Percentiles rank a stretch among this genome's conserved stretches.
Evolutionary conservation across 2,888 invertebrate genomes (phyloP).

Genomic region (Ophonus ardosiacus): DNA sequence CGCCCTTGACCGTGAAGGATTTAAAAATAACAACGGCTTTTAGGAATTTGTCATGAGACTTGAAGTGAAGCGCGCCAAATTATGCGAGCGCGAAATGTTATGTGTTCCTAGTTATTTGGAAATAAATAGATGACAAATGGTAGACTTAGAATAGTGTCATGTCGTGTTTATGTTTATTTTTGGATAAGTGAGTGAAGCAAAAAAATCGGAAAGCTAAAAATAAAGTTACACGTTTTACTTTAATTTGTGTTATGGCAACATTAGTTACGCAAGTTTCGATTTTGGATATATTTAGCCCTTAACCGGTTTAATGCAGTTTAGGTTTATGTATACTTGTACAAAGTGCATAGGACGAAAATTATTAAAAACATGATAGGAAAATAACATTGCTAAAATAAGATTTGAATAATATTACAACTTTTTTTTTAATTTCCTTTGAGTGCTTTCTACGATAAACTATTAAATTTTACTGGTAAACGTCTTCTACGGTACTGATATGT

Average conservation of each 20-base stretch:
- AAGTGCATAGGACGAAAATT: not conserved
- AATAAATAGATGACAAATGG: not conserved
- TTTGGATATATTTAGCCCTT: not conserved
- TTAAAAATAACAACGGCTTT: constrained; percentile 2
- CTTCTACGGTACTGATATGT: too few species aligned
- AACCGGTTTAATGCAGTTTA: not conserved
- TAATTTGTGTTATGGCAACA: not conserved
- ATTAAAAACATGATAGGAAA: not conserved
- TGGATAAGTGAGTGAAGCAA: not conserved
- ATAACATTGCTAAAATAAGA: not conserved
- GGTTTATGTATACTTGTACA: not conserved
- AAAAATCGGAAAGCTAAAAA: not conserved
- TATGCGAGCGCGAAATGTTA: not conserved
- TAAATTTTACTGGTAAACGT: too few species aligned
- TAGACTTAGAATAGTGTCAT: not conserved
- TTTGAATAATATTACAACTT: too few species aligned
- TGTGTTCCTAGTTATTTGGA: not conserved
- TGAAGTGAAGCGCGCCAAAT: not conserved
- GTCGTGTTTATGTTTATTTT: not conserved
- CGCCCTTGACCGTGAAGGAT: not conserved
- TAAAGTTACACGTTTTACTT: not conserved
- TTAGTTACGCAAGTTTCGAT: not conserved
- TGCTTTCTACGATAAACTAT: too few species aligned
- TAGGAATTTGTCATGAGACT: not conserved
- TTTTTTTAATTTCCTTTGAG: too few species aligned